Conservation (phyloP, 2,113 vertebrate genomes). For the Salvelinus fontinalis region DNA sequence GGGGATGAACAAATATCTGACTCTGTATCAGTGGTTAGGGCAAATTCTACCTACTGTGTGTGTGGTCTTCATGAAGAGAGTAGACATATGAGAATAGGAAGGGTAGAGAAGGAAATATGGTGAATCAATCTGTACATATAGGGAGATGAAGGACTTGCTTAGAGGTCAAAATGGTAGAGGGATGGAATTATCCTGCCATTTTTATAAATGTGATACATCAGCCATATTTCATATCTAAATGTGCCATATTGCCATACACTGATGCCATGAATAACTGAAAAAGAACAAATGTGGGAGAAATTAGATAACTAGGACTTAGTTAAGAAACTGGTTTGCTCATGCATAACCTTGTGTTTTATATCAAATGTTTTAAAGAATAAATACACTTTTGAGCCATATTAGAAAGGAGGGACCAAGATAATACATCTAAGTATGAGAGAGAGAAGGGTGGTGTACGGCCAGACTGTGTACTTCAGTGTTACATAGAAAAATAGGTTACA, state of each 20-base stretch:
- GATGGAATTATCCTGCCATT: conserved; percentile 50
- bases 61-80: conserved; percentile 17
- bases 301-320: conserved; percentile 48
- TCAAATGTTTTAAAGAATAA: conserved; percentile 58
- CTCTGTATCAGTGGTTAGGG: conserved; percentile 5
- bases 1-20: neutral
- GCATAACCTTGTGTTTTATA: conserved; percentile 25
- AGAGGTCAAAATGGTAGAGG: conserved; percentile 17
- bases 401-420: conserved; percentile 54
- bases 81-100: conserved; percentile 43
- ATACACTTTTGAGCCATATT: conserved; percentile 77
- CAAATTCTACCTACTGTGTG: neutral
- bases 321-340: conserved; percentile 43
- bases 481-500: conserved; percentile 26
- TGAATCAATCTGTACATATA: conserved; percentile 57
- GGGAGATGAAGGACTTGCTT: conserved; percentile 29
- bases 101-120: neutral
- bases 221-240: conserved; percentile 75
- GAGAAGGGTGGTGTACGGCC: neutral
- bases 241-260: conserved; percentile 72
- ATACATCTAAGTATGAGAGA: conserved; percentile 20
- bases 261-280: conserved; percentile 58
- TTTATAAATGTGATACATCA: conserved; percentile 64
- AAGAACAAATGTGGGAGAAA: conserved; percentile 41
- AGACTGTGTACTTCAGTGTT: neutral